Evolutionary conservation across 2,797 vertebrate species (phyloP).

Genomic region (Amblyopsis hoosieri): DNA sequence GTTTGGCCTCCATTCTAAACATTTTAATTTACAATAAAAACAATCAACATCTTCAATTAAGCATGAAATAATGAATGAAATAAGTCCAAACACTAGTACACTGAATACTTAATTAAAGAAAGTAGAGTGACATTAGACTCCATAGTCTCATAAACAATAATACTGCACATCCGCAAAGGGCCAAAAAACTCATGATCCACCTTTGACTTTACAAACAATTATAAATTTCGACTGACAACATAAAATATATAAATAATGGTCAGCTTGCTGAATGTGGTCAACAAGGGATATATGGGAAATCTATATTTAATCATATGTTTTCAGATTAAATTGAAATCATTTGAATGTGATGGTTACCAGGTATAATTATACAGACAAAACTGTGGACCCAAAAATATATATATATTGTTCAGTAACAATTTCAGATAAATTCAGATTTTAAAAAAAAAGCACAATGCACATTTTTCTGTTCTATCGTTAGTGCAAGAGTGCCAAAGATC

Average conservation of each 20-base stretch:
- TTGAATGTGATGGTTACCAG: constrained; percentile 3
- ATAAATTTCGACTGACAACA: constrained; percentile 41
- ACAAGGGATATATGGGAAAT: not conserved
- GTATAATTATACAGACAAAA: constrained; percentile 21
- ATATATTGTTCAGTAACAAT: not conserved
- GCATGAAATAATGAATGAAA: constrained; percentile 16
- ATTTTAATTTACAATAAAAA: constrained; percentile 18
- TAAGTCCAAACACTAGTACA: constrained; percentile 3
- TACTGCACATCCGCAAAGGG: constrained; percentile 43
- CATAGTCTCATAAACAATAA: constrained; percentile 26
- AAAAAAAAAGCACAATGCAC: constrained; percentile 12
- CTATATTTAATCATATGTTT: not conserved
- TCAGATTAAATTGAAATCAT: not conserved
- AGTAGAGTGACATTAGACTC: constrained; percentile 24
- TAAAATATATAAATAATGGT: constrained; percentile 59
- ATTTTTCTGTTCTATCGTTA: not conserved
- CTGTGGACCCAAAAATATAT: not conserved
- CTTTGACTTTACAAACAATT: constrained; percentile 25
- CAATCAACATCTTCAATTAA: constrained; percentile 17
- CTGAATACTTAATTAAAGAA: not conserved
- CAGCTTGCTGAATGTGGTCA: constrained; percentile 2
- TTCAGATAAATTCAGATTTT: not conserved
- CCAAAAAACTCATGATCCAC: constrained; percentile 17
- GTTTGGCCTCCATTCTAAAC: constrained; percentile 1
- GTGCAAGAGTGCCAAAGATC: not conserved